Evolutionary conservation across 2,797 vertebrate species (phyloP).

Genomic region (Sphaeramia orbicularis): DNA sequence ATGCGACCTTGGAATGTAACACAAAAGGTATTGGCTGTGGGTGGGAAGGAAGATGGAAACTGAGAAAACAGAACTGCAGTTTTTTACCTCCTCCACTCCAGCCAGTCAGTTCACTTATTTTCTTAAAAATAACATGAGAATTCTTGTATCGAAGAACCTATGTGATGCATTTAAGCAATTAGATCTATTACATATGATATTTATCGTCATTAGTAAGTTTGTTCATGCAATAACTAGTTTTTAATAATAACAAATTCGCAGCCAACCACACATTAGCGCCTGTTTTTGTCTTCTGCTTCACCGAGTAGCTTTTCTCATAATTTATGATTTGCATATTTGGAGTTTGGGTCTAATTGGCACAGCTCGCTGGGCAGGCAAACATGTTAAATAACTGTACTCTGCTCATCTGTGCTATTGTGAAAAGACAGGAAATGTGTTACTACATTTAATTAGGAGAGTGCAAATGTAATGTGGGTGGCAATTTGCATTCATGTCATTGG

Average conservation of each 20-base stretch:
- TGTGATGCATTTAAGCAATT: no score
- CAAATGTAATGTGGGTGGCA: slow-evolving; percentile 17
- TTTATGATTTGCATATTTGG: slow-evolving; percentile 26
- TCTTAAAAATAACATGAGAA: slow-evolving; percentile 13
- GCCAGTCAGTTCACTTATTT: slow-evolving; percentile 28
- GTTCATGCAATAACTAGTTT: no score
- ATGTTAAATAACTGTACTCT: slow-evolving; percentile 5
- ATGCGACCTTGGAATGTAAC: slow-evolving; percentile 57
- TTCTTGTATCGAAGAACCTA: no score
- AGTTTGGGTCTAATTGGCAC: slow-evolving; percentile 19
- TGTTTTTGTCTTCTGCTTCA: slow-evolving; percentile 17
- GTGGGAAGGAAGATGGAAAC: slow-evolving; percentile 23
- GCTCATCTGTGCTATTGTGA: slow-evolving; percentile 6
- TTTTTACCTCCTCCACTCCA: slow-evolving; percentile 13
- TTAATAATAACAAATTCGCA: not conserved
- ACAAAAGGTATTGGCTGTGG: slow-evolving; percentile 49
- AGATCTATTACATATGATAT: no score
- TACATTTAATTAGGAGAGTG: slow-evolving; percentile 8
- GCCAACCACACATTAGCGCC: slow-evolving; percentile 7
- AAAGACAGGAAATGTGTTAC: not conserved
- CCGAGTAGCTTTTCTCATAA: slow-evolving; percentile 3
- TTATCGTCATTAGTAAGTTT: no score
- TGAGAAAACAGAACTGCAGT: slow-evolving; percentile 24
- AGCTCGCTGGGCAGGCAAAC: slow-evolving; percentile 10
- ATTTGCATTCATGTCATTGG: slow-evolving; percentile 33